Evolutionary conservation across 92 coral and sea anemone species (phyloP), one percentile per base, ranked within the genome.

Genomic region (Phymanthus crucifer): DNA sequence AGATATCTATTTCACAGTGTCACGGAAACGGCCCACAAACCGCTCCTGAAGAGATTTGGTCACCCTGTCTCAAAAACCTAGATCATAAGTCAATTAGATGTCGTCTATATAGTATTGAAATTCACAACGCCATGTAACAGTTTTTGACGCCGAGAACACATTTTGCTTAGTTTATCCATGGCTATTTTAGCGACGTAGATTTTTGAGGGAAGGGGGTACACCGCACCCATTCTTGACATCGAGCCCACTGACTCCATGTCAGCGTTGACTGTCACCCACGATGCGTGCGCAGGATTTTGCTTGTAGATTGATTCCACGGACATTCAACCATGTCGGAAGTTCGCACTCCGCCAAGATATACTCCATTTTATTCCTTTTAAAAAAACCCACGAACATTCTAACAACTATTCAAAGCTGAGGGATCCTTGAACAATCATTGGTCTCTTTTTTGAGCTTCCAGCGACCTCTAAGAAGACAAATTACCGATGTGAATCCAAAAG

Each of bases 301-400:
- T 47, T 56, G 48, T 48, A 73, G 87, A 92, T 84, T 87, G 97
- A 90, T 92, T 88, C 94, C 90, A 72, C 82, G 78, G 71, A 81
- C 78, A 57, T 61, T 83, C 88, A 81, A 90, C 97, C 83, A 92
- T 92, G 97, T 94, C 88, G 91, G 93, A 90, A 87, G 87, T 70
- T 83, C 78, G 83, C 83, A 45, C 83, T 65, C 83, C 82, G 80
- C 57, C 54, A 48, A 71, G 71, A 66, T 86, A 79, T 73, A 86
- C 32, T 78, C 71, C 74, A 29, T 36, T 83, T 69, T 83, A 33
- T 57, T 23, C 34, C 37, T 18, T 45, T 10, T 83, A 83, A 70
- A 75, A 40, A 32, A 17, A 47, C 40, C 57, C 40, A 24, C 40
- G 40, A 52, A 75, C 38, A 34, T 26, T 47, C 48, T 69, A 68